Base-by-base conservation (phyloP, 1,140 invertebrate species). In the Plutomurus gul region DNA sequence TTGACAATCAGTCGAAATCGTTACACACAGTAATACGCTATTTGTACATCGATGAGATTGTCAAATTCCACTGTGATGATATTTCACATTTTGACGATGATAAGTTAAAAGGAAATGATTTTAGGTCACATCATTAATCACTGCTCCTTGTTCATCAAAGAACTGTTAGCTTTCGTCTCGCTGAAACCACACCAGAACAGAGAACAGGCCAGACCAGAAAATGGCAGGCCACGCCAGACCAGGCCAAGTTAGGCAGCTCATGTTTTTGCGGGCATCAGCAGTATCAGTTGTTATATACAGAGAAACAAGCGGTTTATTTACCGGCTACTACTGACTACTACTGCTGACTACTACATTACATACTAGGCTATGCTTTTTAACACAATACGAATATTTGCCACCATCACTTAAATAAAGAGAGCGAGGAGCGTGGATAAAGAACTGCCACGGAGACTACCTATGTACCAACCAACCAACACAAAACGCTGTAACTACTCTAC, bases 51-150 rank as follows among this genome's bases (percentile, higher is more conserved):
- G 70, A 72, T 40, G 39, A 40, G 70, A 46, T 72, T 37, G 37
- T 72, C 70, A 72, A 40, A 72, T 40, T 72, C 40, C 36, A 22
- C 7, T 72, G 36, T 72, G 37, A 70, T 40, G 75, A 77, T 77
- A 77, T 77, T 70, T 70, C 60, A 65, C 37, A 72, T 72, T 72
- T 72, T 60, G 75, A 74, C 74, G 77, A 74, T 78, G 77, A 65
- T 65, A 65, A 78, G 71, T 51, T 74, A 65, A 46, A 72, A 37
- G 76, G 76, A 78, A 78, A 78, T 65, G 77, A 78, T 78, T 78
- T 78, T 72, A 78, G 72, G 77, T 78, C 71, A 72, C 71, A 78
- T 78, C 77, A 78, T 78, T 78, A 78, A 78, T 78, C 77, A 78
- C 77, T 78, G 71, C 72, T 78, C 46, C 77, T 74, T 20, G 40